Percentiles rank a stretch among this genome's conserved stretches.
Evolutionary conservation across 2,888 invertebrate species (phyloP).

Genomic region (Eristalis arbustorum): DNA sequence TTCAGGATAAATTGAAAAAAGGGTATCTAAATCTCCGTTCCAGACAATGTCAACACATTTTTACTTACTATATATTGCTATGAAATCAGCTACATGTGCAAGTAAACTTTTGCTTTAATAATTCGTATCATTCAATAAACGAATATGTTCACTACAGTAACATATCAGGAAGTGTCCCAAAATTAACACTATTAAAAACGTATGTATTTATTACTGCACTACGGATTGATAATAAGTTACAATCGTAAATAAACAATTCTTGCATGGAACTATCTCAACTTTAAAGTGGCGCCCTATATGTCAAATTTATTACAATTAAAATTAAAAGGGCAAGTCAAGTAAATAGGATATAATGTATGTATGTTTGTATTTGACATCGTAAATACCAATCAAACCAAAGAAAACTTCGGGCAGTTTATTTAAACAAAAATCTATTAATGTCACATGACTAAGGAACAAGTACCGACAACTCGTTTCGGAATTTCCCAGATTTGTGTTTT

Average conservation of each 20-base stretch:
- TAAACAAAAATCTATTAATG: conserved; percentile 15
- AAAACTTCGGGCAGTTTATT: background rate
- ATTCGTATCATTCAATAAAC: conserved; percentile 23
- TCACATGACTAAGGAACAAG: conserved; percentile 36
- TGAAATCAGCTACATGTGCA: background rate
- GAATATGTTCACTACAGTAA: background rate
- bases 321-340: background rate
- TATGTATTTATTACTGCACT: too few relatives aligned
- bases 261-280: too few relatives aligned
- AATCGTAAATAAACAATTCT: too few relatives aligned
- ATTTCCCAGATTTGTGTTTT: conserved; percentile 32
- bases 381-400: conserved; percentile 7
- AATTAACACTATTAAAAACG: background rate
- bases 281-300: background rate
- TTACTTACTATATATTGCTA: conserved; percentile 3
- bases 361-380: conserved; percentile 20
- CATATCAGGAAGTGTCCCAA: background rate
- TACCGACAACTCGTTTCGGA: background rate
- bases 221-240: too few relatives aligned
- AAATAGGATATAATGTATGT: too few relatives aligned
- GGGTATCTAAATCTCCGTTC: too few relatives aligned
- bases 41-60: background rate
- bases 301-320: background rate
- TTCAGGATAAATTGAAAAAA: too few relatives aligned
- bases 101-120: conserved; percentile 23